Percentiles rank a stretch among this genome's conserved stretches.
Conservation (phyloP, 2,888 invertebrate genomes). For the Heliconius cydno region DNA sequence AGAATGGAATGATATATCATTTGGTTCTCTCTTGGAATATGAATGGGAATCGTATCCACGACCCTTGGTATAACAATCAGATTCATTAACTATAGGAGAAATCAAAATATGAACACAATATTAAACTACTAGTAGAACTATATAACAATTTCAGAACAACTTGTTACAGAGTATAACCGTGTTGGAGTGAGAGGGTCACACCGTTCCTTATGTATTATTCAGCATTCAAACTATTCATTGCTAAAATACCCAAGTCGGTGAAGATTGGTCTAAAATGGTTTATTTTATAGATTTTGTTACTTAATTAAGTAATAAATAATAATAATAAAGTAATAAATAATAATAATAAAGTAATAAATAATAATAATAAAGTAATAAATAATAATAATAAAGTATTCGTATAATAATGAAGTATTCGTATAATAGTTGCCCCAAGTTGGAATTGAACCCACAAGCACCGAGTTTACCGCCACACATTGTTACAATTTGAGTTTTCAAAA, state of each 20-base stretch:
- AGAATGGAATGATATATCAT: too few relatives aligned
- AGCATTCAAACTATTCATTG: slow-evolving; percentile 2
- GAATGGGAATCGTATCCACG: neutral
- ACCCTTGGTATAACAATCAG: neutral
- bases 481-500: too few relatives aligned
- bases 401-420: too few relatives aligned
- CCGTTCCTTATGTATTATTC: slow-evolving; percentile 10
- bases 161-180: neutral
- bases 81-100: neutral
- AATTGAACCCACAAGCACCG: too few relatives aligned
- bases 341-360: too few relatives aligned
- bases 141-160: neutral
- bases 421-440: too few relatives aligned
- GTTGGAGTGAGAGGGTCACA: neutral
- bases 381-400: too few relatives aligned
- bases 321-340: too few relatives aligned
- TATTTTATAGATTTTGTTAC: neutral
- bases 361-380: too few relatives aligned
- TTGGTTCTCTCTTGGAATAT: too few relatives aligned
- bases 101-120: neutral
- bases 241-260: neutral
- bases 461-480: too few relatives aligned
- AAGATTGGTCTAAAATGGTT: neutral
- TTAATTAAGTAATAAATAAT: too few relatives aligned
- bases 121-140: neutral